Evolutionary conservation across 2,888 invertebrate species (phyloP).

Genomic region (Leucoma salicis): DNA sequence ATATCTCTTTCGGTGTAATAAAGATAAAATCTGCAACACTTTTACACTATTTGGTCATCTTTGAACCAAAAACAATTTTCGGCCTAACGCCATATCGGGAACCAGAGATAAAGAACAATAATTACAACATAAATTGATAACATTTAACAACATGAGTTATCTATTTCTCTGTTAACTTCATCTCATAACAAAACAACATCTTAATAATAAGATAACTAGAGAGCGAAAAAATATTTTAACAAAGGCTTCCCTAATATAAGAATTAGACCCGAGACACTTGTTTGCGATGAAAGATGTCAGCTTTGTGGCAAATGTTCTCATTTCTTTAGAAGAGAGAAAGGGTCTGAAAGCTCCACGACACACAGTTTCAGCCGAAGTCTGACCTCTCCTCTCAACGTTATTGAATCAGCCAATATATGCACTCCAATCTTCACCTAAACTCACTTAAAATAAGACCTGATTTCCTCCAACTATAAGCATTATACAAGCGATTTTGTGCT

Average conservation of each 20-base stretch:
- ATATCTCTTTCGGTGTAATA: too few relatives aligned
- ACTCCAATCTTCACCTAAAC: constrained; percentile 37
- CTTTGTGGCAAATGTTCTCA: constrained; percentile 29
- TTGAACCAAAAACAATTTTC: too few relatives aligned
- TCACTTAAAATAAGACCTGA: constrained; percentile 38
- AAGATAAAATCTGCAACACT: too few relatives aligned
- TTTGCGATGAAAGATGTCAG: constrained; percentile 18
- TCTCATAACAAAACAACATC: constrained; percentile 9
- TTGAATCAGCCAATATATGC: constrained; percentile 39
- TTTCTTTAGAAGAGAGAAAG: constrained; percentile 23
- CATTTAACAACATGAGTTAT: too few relatives aligned
- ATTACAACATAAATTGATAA: too few relatives aligned
- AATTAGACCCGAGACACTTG: constrained; percentile 30
- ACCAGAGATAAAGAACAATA: too few relatives aligned
- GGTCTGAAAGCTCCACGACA: constrained; percentile 35
- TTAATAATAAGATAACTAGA: constrained; percentile 19
- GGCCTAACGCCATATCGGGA: too few relatives aligned
- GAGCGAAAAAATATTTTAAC: constrained; percentile 15
- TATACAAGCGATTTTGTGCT: constrained; percentile 27
- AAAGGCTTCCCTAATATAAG: constrained; percentile 20
- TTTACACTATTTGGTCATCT: too few relatives aligned
- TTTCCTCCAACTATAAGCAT: constrained; percentile 20
- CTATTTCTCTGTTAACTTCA: background rate
- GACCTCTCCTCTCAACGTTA: constrained; percentile 38
- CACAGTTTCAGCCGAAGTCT: constrained; percentile 45